phyloP scores from a whole-genome alignment of 30 jellyfish, hydroid and myxozoan genomes.

The Hydractinia echinata region DNA sequence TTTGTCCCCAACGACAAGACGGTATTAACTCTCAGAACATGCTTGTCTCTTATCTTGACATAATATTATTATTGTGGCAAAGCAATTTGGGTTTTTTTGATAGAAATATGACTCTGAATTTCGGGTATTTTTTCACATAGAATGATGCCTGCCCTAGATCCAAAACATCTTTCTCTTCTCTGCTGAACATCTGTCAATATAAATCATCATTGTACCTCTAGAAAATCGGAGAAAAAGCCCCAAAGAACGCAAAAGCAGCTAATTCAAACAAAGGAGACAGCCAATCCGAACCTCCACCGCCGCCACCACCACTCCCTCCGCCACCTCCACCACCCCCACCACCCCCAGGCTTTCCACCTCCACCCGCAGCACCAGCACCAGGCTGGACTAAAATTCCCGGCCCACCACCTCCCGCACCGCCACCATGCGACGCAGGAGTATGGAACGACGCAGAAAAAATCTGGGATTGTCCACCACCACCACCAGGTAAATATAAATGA shows the following conservation, averaged over 20 bases:
- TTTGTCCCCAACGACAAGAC: too few species aligned
- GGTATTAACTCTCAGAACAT: too few species aligned
- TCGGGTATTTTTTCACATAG: too few species aligned
- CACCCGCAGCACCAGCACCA: constrained; percentile 42
- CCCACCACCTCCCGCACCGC: constrained; percentile 65
- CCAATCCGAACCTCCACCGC: constrained; percentile 3
- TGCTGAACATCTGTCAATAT: neutral
- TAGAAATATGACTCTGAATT: too few species aligned
- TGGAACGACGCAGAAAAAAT: neutral
- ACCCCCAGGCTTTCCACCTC: too few species aligned
- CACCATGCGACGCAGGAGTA: constrained; percentile 56
- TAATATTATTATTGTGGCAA: too few species aligned
- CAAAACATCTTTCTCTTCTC: too few species aligned
- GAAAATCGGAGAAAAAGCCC: constrained; percentile 9
- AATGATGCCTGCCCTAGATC: too few species aligned
- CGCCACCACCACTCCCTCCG: constrained; percentile 10
- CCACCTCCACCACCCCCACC: constrained; percentile 34
- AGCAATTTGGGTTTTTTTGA: too few species aligned
- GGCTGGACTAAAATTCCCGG: neutral
- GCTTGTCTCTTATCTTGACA: too few species aligned
- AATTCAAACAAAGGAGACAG: constrained; percentile 4
- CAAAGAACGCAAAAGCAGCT: neutral
- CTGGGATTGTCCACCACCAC: constrained; percentile 22
- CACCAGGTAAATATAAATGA: constrained; percentile 4
- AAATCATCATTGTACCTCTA: neutral